Evolutionary conservation across 2,888 invertebrate genomes (phyloP).

Genomic region (Leptinotarsa rubiginosa): DNA sequence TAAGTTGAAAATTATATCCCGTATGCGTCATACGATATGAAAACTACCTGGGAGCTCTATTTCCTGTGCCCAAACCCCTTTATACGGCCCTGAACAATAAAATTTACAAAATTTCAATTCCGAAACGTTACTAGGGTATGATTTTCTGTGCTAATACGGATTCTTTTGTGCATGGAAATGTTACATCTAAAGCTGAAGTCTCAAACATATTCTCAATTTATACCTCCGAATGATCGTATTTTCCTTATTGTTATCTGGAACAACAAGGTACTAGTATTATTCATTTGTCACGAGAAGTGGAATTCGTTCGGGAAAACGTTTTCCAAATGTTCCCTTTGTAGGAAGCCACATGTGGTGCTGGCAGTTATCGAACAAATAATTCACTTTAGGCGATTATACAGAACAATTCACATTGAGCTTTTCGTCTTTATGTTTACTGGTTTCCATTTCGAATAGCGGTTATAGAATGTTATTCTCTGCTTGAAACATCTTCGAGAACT

Average conservation of each 20-base stretch:
- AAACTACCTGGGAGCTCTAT: too few relatives aligned
- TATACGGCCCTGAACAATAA: too few relatives aligned
- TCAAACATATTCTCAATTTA: background rate
- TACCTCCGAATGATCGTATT: background rate
- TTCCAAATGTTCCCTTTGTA: conserved; percentile 4
- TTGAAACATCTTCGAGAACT: too few relatives aligned
- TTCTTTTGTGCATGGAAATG: too few relatives aligned
- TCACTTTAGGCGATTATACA: background rate
- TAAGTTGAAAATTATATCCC: too few relatives aligned
- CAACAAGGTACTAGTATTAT: background rate
- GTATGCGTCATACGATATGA: too few relatives aligned
- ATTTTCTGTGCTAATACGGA: too few relatives aligned
- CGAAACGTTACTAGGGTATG: too few relatives aligned
- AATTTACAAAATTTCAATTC: too few relatives aligned
- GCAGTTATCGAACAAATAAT: background rate
- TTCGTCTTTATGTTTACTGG: background rate
- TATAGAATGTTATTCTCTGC: too few relatives aligned
- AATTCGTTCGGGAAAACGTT: background rate
- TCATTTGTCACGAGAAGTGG: background rate
- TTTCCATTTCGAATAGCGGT: background rate
- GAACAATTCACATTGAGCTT: background rate
- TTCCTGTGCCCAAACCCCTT: too few relatives aligned
- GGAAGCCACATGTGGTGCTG: background rate
- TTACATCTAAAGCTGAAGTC: too few relatives aligned
- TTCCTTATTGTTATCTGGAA: background rate